Evolutionary conservation across 92 coral and sea anemone species (phyloP).

Genomic region (Porites divaricata): DNA sequence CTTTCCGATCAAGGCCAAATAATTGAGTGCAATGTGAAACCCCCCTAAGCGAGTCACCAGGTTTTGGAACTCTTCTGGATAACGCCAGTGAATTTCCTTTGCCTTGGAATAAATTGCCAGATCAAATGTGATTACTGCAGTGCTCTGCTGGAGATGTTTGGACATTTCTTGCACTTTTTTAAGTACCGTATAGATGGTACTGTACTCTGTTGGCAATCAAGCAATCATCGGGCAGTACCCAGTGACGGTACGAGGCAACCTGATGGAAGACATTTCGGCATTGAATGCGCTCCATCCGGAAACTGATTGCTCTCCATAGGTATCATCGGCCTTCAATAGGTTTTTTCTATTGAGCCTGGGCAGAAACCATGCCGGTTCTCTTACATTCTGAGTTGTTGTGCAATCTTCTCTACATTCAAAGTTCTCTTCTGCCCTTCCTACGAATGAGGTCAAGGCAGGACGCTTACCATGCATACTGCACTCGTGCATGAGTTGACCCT

Average conservation of each 20-base stretch:
- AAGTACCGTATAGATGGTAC: conserved; percentile 62
- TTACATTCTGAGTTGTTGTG: conserved; percentile 1
- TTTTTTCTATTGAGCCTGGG: conserved; percentile 28
- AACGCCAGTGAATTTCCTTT: background rate
- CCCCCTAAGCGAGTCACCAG: background rate
- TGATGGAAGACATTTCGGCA: conserved; percentile 45
- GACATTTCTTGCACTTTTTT: conserved; percentile 23
- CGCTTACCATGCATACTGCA: conserved; percentile 59
- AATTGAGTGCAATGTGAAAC: background rate
- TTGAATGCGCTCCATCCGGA: conserved; percentile 74
- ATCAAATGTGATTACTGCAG: conserved; percentile 29
- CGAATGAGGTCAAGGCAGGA: conserved; percentile 39
- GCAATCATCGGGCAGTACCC: conserved; percentile 80
- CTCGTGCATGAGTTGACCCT: conserved; percentile 26
- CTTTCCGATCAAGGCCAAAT: background rate
- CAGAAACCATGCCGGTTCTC: conserved; percentile 52
- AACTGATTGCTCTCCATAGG: conserved; percentile 33
- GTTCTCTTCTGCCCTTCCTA: conserved; percentile 27
- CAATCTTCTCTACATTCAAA: background rate
- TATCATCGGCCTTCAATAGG: conserved; percentile 6
- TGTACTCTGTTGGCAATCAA: conserved; percentile 66
- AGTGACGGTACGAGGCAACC: conserved; percentile 38
- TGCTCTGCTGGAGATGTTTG: conserved; percentile 2
- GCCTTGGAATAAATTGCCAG: no score
- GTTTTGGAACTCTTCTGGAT: background rate